These are phyloP conservation scores for Leucophenga maculata DNA, from an alignment of 2,888 invertebrate species.

Conservation along the genomic window DNA sequence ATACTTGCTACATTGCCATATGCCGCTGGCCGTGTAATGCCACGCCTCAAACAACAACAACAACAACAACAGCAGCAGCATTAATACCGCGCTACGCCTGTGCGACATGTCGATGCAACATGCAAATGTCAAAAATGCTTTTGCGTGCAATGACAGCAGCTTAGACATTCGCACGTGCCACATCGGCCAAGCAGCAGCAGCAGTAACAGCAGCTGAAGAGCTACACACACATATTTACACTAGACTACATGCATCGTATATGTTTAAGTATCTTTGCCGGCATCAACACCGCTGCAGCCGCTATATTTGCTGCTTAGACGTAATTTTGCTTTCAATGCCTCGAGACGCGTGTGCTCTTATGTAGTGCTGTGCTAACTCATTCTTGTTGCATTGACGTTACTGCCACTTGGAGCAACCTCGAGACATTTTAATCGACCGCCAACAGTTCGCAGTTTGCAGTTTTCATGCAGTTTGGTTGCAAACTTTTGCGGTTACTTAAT, in stretches of 20 bases:
- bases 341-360: conserved; percentile 20
- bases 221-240: no score
- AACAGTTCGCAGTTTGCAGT: neutral
- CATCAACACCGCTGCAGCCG: neutral
- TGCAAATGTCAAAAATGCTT: conserved; percentile 59
- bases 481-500: neutral
- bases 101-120: conserved; percentile 36
- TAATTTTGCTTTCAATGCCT: conserved; percentile 34
- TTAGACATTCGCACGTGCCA: conserved; percentile 2
- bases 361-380: neutral
- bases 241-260: neutral
- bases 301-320: no score
- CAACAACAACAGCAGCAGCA: no score
- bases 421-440: conserved; percentile 6
- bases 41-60: neutral
- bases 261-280: neutral
- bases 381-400: no score
- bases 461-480: conserved; percentile 5
- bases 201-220: no score
- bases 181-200: conserved; percentile 1
- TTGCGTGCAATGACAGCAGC: conserved; percentile 53
- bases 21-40: no score
- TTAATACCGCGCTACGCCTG: conserved; percentile 3
- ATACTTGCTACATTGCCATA: neutral
- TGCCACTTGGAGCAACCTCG: neutral